Evolutionary conservation across 1,140 invertebrate genomes (phyloP), one percentile per base, ranked within the genome.

Genomic region (Protaetia brevitarsis): DNA sequence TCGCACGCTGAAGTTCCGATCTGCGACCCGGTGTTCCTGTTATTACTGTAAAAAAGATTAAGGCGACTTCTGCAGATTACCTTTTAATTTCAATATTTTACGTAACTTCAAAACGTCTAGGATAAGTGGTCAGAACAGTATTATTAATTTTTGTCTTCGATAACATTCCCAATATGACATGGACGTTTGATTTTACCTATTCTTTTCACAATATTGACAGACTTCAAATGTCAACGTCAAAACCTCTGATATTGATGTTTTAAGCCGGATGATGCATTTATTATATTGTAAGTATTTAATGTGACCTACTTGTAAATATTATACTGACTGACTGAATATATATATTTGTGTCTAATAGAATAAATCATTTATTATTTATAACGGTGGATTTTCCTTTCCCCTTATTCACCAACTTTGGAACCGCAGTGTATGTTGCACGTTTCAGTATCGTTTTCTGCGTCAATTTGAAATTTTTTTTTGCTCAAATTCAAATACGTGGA

Each of bases 21-120:
- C 91, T 1, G 92, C 92, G 2, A 84, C 87, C 58, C 86, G 83
- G n/a, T 95, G 92, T 77, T 84, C 87, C 6, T 95, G 92, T 78
- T 93, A 90, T 73, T 90, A 92, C 76, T 93, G 91, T 77, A 91
- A 92, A 80, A 92, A 92, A 76, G 88, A 91, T 72, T 92, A 84
- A 78, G 66, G 19, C 7, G 23, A 45, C 10, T 10, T 26, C 7
- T 62, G 5, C 10, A 4, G 11, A 16, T 59, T 30, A 28, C 2
- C 29, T 30, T 16, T 29, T 58, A 29, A 19, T 56, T 57, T 26
- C 11, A 57, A 57, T 27, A 57, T 57, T 57, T 26, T 27, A 29
- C 1, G 28, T 28, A 29, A n/a, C 11, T 13, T 58, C 56, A 27
- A 26, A 58, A 3, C 21, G 21, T 27, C n/a, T 10, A 51, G 8